Conservation (phyloP, 2,113 vertebrate genomes). For the Oenanthe oenanthe region DNA sequence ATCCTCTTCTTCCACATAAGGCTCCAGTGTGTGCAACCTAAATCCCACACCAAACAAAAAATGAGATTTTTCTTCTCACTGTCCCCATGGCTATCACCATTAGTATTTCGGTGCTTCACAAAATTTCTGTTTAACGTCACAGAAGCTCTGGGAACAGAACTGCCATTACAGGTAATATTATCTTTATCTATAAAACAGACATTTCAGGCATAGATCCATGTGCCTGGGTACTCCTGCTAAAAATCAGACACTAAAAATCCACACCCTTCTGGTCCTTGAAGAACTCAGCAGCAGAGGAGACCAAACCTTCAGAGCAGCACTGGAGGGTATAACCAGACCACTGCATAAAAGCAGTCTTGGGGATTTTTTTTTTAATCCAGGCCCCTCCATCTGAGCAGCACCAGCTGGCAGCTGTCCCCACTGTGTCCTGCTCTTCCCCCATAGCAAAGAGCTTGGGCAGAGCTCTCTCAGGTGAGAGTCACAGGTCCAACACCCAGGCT, state of each 20-base stretch:
- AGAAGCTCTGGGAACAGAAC: neutral
- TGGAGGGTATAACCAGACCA: neutral
- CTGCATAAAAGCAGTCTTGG: neutral
- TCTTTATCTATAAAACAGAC: neutral
- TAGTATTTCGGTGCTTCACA: neutral
- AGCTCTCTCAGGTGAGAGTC: neutral
- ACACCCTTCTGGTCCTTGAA: accelerated
- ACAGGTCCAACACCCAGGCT: neutral
- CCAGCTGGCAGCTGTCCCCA: neutral
- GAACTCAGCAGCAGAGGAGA: neutral
- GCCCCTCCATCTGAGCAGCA: neutral
- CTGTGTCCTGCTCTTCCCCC: neutral
- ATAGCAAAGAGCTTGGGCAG: neutral
- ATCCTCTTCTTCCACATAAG: neutral
- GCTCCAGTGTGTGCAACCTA: neutral
- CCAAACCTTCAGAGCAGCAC: neutral
- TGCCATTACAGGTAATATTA: neutral
- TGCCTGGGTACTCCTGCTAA: neutral
- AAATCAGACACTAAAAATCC: neutral
- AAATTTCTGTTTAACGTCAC: neutral
- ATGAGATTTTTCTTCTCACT: neutral
- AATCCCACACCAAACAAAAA: neutral
- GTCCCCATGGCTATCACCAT: neutral
- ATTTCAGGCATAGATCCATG: neutral
- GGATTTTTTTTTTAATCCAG: neutral